Conservation (phyloP, 2,113 vertebrate species). For the Tachuris rubrigastra region DNA sequence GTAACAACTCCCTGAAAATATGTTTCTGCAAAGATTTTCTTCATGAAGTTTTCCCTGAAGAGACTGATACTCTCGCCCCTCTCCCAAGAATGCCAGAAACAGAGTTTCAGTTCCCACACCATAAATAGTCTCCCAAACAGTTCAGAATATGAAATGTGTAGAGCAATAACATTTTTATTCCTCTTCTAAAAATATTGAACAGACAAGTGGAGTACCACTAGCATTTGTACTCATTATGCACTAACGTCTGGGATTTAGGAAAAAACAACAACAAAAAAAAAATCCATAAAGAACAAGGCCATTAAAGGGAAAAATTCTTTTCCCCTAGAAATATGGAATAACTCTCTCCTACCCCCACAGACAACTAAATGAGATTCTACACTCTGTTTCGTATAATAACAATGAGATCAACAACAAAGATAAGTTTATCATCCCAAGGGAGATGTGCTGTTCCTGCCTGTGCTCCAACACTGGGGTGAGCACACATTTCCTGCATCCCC, state of each 20-base stretch:
- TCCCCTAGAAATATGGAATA: background rate
- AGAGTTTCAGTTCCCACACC: background rate
- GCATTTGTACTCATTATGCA: background rate
- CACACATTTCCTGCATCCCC: background rate
- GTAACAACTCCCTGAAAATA: background rate
- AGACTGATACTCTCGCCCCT: fast-evolving
- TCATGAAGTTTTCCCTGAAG: background rate
- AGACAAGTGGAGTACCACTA: background rate
- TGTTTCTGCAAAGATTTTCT: background rate
- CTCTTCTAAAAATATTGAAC: background rate
- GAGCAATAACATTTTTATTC: background rate
- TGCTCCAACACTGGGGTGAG: background rate
- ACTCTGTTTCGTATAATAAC: background rate
- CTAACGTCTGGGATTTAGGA: background rate
- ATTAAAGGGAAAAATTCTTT: background rate
- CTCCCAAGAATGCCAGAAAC: background rate
- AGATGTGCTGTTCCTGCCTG: background rate
- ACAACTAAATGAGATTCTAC: background rate
- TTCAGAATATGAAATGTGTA: background rate
- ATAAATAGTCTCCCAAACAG: background rate
- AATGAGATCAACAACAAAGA: background rate
- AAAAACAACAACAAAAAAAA: too few relatives aligned
- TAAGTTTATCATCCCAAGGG: background rate
- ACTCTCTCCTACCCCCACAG: fast-evolving
- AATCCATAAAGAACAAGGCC: background rate